Base-by-base conservation (phyloP, 2,888 invertebrate genomes). In the Tromatobia lineatoria region DNA sequence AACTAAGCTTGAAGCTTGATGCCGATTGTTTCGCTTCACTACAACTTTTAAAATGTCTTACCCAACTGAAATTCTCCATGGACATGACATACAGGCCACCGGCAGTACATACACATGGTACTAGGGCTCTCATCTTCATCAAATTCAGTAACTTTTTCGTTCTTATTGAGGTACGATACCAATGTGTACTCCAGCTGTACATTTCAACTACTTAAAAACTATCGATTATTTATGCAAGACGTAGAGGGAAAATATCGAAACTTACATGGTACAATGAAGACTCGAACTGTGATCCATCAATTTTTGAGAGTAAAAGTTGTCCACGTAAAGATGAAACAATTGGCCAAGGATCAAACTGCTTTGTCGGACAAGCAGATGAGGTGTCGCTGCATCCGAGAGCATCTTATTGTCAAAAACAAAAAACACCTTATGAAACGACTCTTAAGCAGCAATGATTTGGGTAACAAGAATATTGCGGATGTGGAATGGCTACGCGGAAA, bases 11-110 rank as follows among this genome's bases (percentile, higher is more conserved):
- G 25, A 23, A 23, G 3, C n/a, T n/a, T 7, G 18, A 2, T 25
- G 13, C 0, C 15, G 23, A 13, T 20, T 25, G 0, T 3, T 57
- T 2, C 8, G 38, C 8, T 29, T 29, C 4, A 3, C 4, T 4
- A 29, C 29, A 4, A 29, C 4, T 29, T 29, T 29, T 29, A 2
- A 29, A 38, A 18, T 42, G 23, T 59, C 20, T 80, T 38, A 82
- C 85, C 52, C 23, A 25, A 13, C 76, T 61, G 38, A 82, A 85
- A 61, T 57, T 85, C 20, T 82, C 80, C 76, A 85, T 82, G 0
- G 80, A 82, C 78, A 85, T 73, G 10, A 54, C 69, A 47, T 66
- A 77, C 1, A 85, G 18, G 0, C 47, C 54, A 29, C 76, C 75
- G 20, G 76, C 76, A 2, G 71, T 80, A 2, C 80, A 34, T n/a